These are phyloP conservation scores for Heliopora coerulea DNA, from an alignment of 92 coral and sea anemone species.

Conservation along the genomic window DNA sequence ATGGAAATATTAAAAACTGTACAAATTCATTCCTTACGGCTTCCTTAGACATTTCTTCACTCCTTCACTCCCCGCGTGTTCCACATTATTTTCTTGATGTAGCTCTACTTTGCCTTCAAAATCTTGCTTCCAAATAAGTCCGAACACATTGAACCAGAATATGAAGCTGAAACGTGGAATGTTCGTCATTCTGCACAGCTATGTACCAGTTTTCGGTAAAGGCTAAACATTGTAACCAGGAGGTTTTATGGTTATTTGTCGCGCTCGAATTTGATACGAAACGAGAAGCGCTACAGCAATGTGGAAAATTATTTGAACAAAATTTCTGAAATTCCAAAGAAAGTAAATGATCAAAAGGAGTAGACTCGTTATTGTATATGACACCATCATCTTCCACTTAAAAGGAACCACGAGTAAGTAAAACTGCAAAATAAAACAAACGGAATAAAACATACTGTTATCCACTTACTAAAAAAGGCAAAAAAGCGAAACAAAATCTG, in stretches of 20 bases:
- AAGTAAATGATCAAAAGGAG: conserved; percentile 62
- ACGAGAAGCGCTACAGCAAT: conserved; percentile 56
- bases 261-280: conserved; percentile 66
- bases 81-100: too few species aligned
- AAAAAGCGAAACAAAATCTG: too few species aligned
- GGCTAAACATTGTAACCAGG: conserved; percentile 86
- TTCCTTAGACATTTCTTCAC: too few species aligned
- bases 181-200: too few species aligned
- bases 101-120: too few species aligned
- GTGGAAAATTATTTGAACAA: conserved; percentile 84
- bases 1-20: too few species aligned
- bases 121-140: too few species aligned
- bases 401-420: conserved; percentile 70
- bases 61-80: too few species aligned
- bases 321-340: conserved; percentile 74
- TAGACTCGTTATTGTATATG: conserved; percentile 55
- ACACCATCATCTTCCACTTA: conserved; percentile 67
- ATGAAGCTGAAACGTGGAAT: too few species aligned
- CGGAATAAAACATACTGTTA: background rate
- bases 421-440: conserved; percentile 53
- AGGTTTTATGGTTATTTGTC: conserved; percentile 80
- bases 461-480: background rate
- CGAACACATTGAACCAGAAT: too few species aligned
- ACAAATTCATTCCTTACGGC: too few species aligned
- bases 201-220: too few species aligned